Conservation (phyloP, 2,113 vertebrate genomes). For the Marmota monax region DNA sequence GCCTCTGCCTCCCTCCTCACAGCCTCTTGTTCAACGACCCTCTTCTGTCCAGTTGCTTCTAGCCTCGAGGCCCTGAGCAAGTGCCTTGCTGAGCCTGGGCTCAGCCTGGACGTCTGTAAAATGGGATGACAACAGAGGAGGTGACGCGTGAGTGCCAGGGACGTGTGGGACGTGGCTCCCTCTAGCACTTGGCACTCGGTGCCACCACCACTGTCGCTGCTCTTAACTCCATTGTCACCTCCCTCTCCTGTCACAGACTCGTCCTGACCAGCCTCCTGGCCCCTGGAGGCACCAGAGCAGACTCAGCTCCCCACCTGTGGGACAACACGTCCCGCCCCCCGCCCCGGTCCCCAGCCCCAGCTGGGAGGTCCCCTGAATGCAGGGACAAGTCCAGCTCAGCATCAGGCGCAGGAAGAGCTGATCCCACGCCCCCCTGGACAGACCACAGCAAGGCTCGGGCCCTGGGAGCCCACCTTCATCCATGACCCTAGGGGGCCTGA, state of each 20-base stretch:
- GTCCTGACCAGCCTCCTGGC: accelerated
- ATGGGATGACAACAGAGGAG: not conserved
- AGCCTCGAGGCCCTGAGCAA: not conserved
- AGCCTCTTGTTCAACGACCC: not conserved
- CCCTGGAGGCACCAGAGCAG: not conserved
- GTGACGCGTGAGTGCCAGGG: accelerated
- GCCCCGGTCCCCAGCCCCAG: accelerated
- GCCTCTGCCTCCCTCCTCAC: not conserved
- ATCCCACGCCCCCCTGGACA: too few species aligned
- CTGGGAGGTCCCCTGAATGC: not conserved
- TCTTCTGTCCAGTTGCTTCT: not conserved
- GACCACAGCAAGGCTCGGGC: not conserved
- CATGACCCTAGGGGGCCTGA: not conserved
- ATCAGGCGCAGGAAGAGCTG: not conserved
- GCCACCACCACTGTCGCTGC: not conserved
- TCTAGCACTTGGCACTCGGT: not conserved
- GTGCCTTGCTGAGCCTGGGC: accelerated
- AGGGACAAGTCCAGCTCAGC: accelerated
- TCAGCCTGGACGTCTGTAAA: not conserved
- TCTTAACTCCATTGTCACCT: accelerated
- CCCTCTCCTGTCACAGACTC: too few species aligned
- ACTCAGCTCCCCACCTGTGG: not conserved
- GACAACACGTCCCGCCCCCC: too few species aligned
- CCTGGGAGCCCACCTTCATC: not conserved
- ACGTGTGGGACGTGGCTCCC: accelerated